Base-by-base conservation (phyloP, 2,888 invertebrate species). In the Sinodicranocentrus sp. region DNA sequence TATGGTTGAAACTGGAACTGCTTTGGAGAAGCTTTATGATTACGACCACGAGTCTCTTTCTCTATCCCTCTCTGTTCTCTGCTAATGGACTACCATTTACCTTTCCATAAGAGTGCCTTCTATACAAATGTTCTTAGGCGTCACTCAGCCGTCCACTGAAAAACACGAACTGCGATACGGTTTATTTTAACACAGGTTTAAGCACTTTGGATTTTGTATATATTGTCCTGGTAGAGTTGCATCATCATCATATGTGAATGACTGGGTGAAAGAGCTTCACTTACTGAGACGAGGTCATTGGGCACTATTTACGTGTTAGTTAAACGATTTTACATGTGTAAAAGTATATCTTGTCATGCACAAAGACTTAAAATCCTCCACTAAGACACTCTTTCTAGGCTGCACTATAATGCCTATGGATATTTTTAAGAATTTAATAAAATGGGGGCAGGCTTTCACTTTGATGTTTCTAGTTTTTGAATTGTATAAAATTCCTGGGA, bases 61-160 rank as follows among this genome's bases (percentile, higher is more conserved):
- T 8, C 39, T 39, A 6, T 39, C 39, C 13, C 39, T 52, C 72
- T 72, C 54, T 54, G 54, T 52, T 52, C 33, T 21, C 73, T 72
- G 8, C 52, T 75, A 75, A 75, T 75, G 73, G 73, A 23, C 25
- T 25, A 63, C 44, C 59, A 75, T 75, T 48, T 75, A 75, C 73
- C 73, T 75, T 63, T 63, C 23, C 52, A 1, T 65, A n/a, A 65
- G 39, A 8, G 65, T 33, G 65, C n/a, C 8, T 48, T 48, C 8
- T 13, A 39, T 13, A 39, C 39, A 39, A 39, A 17, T 5, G n/a
- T n/a, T 48, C 3, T 48, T 3, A n/a, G 48, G 48, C 17, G 48
- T 48, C 33, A 26, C 8, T 33, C 33, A 15, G 73, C 15, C 44
- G 25, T 59, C 23, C 5, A 61, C 26, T 23, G 59, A 19, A 28